Evolutionary conservation across 1,140 invertebrate species (phyloP).

Genomic region (Hetaerina americana): DNA sequence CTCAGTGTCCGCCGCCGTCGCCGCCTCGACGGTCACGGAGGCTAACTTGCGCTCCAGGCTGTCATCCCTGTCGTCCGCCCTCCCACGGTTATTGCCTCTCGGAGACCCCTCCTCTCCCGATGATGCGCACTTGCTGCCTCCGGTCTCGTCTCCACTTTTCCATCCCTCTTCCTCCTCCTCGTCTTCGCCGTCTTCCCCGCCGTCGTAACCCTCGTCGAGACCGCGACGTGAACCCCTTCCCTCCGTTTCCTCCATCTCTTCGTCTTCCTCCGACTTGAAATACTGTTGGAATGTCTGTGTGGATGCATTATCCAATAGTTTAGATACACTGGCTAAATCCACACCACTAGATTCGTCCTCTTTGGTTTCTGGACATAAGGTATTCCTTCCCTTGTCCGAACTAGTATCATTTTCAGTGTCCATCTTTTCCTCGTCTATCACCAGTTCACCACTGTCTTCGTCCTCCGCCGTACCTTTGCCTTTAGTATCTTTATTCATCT

Average conservation of each 20-base stretch:
- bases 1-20: conserved; percentile 17
- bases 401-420: conserved; percentile 21
- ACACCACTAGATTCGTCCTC: conserved; percentile 18
- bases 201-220: conserved; percentile 22
- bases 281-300: conserved; percentile 49
- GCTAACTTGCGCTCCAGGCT: conserved; percentile 45
- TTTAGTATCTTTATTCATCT: conserved; percentile 2
- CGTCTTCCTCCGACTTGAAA: conserved; percentile 24
- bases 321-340: conserved; percentile 62
- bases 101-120: conserved; percentile 14
- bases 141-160: not conserved
- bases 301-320: conserved; percentile 64
- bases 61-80: conserved; percentile 37
- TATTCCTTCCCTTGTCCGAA: conserved; percentile 17
- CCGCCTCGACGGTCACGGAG: conserved; percentile 32
- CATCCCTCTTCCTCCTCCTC: conserved; percentile 8
- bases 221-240: not conserved
- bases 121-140: not conserved
- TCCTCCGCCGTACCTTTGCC: conserved; percentile 21
- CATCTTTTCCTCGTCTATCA: conserved; percentile 48
- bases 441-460: conserved; percentile 41
- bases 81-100: too few relatives aligned
- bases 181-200: conserved; percentile 20
- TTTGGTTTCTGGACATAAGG: conserved; percentile 1
- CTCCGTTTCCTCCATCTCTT: conserved; percentile 23